phyloP scores from a whole-genome alignment of 2,888 invertebrate genomes.

The Morpho achilles region DNA sequence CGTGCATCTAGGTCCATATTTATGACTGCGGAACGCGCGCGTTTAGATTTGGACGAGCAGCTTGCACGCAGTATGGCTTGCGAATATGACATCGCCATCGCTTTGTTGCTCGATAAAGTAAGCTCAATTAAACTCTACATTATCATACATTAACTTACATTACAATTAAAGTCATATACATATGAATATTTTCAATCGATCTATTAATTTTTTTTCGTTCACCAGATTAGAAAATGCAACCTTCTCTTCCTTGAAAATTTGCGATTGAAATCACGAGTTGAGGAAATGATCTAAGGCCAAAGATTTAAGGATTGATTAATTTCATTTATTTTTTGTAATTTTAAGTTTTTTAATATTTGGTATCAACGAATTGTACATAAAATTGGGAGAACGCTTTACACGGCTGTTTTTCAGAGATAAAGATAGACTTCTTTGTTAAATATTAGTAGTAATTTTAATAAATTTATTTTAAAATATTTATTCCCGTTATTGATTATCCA shows the following conservation, averaged over 20 bases:
- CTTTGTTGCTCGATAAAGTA: conserved; percentile 57
- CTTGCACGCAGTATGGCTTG: conserved; percentile 39
- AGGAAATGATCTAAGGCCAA: conserved; percentile 27
- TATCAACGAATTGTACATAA: no score
- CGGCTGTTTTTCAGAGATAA: no score
- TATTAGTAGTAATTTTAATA: no score
- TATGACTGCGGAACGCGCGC: conserved; percentile 43
- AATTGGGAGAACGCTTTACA: no score
- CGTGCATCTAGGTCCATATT: conserved; percentile 44
- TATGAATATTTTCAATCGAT: background rate
- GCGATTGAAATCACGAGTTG: conserved; percentile 49
- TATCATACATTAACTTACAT: background rate
- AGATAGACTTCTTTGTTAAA: no score
- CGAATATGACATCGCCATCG: conserved; percentile 45
- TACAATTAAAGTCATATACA: no score
- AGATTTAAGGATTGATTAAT: no score
- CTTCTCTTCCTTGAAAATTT: conserved; percentile 58
- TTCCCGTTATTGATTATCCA: no score
- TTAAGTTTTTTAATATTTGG: no score
- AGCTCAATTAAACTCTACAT: conserved; percentile 9
- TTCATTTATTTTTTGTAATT: no score
- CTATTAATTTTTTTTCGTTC: background rate
- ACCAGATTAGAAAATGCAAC: conserved; percentile 61
- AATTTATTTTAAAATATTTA: no score
- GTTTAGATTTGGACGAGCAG: conserved; percentile 47